phyloP scores from a whole-genome alignment of 2,113 vertebrate species.

The Hippocampus guttulatus region DNA sequence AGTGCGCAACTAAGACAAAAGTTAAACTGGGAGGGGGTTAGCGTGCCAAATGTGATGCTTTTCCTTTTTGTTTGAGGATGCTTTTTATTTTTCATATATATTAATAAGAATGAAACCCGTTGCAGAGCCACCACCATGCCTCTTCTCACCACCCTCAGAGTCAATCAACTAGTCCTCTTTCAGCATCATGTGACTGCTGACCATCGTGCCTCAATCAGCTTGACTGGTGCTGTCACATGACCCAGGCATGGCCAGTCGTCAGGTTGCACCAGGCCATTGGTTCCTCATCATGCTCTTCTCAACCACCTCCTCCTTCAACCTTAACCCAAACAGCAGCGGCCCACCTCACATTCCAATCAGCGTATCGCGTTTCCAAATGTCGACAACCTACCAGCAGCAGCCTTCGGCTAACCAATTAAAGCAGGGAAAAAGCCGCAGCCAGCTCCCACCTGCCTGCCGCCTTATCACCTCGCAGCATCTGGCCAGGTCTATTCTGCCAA shows the following conservation, averaged over 20 bases:
- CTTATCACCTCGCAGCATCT: conserved; percentile 99
- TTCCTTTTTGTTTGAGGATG: conserved; percentile 93
- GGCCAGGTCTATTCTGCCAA: conserved; percentile 99
- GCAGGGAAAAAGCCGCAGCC: conserved; percentile 98
- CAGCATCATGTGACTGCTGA: conserved; percentile 99
- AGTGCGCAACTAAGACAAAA: background rate
- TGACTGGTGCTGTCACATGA: conserved; percentile 99
- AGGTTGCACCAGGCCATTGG: conserved; percentile 99
- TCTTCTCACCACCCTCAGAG: conserved; percentile 99
- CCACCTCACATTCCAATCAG: conserved; percentile 99
- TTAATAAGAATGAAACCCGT: conserved; percentile 99
- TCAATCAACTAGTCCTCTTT: conserved; percentile 99
- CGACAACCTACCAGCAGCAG: conserved; percentile 99
- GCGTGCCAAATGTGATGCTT: conserved; percentile 70
- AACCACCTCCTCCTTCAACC: conserved; percentile 92
- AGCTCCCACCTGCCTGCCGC: conserved; percentile 86
- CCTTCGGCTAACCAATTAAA: conserved; percentile 99
- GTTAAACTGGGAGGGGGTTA: conserved; percentile 28
- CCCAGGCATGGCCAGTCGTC: conserved; percentile 99
- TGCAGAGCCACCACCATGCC: conserved; percentile 99
- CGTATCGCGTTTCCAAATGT: conserved; percentile 99
- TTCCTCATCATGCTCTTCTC: conserved; percentile 99
- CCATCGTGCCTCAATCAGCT: conserved; percentile 99
- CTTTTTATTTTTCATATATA: conserved; percentile 95
- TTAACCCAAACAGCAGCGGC: conserved; percentile 99